A percentile compares a stretch with the other conserved stretches of the same genome.
phyloP scores from a whole-genome alignment of 2,113 vertebrate species.

The Phoxinus phoxinus region DNA sequence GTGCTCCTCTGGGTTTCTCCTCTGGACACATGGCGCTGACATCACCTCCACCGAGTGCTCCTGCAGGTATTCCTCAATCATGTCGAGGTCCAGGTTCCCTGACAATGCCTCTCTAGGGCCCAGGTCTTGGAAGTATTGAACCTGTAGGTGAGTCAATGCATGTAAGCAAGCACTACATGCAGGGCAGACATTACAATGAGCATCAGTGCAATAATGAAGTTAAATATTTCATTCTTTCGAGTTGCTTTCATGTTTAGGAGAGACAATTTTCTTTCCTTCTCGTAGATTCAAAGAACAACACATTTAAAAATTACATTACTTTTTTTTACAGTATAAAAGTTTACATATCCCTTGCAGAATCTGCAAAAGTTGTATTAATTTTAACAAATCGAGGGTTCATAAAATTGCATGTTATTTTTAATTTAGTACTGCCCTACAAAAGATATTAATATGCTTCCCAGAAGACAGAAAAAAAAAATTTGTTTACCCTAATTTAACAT shows the following conservation, averaged over 20 bases:
- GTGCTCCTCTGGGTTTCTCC: constrained; percentile 52
- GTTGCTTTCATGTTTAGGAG: too few species aligned
- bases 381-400: too few species aligned
- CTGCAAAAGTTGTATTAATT: too few species aligned
- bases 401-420: too few species aligned
- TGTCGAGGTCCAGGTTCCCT: constrained; percentile 76
- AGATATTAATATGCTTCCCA: too few species aligned
- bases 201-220: not conserved
- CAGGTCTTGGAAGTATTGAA: constrained; percentile 67
- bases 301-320: not conserved
- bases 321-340: too few species aligned
- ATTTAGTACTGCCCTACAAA: too few species aligned
- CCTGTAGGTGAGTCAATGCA: constrained; percentile 53
- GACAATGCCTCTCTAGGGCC: constrained; percentile 54
- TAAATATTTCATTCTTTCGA: too few species aligned
- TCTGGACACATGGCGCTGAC: constrained; percentile 47
- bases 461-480: too few species aligned
- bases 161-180: not conserved
- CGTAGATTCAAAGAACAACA: not conserved
- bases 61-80: constrained; percentile 81
- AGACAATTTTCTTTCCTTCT: not conserved
- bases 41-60: constrained; percentile 77
- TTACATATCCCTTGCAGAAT: too few species aligned
- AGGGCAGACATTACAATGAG: not conserved
- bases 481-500: too few species aligned